Evolutionary conservation across 2,113 vertebrate species (phyloP), one percentile per base, ranked within the genome.

Genomic region (Chitala chitala): DNA sequence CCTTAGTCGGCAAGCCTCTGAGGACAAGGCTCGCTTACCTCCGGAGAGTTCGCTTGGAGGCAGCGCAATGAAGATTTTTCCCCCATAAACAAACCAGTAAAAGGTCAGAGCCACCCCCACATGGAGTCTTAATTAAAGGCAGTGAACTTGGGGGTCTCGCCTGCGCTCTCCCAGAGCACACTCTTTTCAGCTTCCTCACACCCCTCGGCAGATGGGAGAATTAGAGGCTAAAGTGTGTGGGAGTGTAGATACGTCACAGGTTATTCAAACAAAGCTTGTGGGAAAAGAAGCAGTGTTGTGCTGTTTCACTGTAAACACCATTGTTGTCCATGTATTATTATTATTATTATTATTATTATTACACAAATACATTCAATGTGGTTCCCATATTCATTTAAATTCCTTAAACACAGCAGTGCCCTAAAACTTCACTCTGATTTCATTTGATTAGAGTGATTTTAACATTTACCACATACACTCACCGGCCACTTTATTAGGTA

Each of bases 41-140:
- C 54, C 9, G 13, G 36, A n/a, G 69, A 69, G 22, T 22, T 68
- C 24, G 22, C 65, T n/a, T 26, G n/a, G 22, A 46, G 42, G 22
- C 12, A 26, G 13, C 7, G 44, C 66, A 7, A 56, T 38, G 69
- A 38, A 53, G 50, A 71, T 10, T 40, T 55, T 63, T 54, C 42
- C 24, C 26, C 71, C 26, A 15, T 72, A 72, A 72, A 72, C 61
- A 72, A 59, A 58, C 36, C 54, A 26, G 54, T 58, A 72, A 72
- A n/a, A 72, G 71, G 55, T 72, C 71, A 72, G 38, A 48, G 12
- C 55, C 24, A 31, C 71, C 38, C 71, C 71, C 55, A 48, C 40
- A 46, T 17, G 24, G 38, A 48, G 71, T 15, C 55, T 72, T 72
- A 59, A 72, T 72, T 72, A 61, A 31, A 53, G 71, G 38, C 71